Evolutionary conservation across 1,140 invertebrate species (phyloP).

Genomic region (Drosophila bocki): DNA sequence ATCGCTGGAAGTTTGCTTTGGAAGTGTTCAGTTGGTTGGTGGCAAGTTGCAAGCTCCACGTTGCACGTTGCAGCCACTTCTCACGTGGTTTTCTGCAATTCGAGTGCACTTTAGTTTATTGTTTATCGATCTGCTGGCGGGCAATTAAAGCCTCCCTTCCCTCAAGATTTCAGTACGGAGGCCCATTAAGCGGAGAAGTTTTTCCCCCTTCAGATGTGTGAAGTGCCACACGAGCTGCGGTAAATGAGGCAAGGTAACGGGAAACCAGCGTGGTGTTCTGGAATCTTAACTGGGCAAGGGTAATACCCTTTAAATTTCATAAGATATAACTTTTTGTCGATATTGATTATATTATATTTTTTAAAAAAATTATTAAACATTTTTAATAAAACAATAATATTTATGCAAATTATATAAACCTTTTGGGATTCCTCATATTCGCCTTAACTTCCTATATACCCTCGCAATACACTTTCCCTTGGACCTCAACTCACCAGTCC

Average conservation of each 20-base stretch:
- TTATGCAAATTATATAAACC: not conserved
- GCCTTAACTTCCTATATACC: not conserved
- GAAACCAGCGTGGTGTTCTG: not conserved
- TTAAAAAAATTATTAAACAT: too few relatives aligned
- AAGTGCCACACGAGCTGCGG: slow-evolving; percentile 42
- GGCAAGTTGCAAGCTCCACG: slow-evolving; percentile 7
- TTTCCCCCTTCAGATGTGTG: slow-evolving; percentile 41
- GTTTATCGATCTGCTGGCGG: slow-evolving; percentile 64
- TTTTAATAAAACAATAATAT: not conserved
- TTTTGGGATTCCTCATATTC: not conserved
- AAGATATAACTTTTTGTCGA: not conserved
- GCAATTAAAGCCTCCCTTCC: slow-evolving; percentile 42
- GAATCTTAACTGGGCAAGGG: too few relatives aligned
- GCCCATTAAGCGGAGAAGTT: slow-evolving; percentile 42
- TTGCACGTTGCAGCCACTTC: slow-evolving; percentile 42
- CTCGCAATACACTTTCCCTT: not conserved
- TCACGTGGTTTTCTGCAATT: slow-evolving; percentile 52
- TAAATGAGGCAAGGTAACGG: slow-evolving; percentile 20
- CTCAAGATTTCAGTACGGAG: slow-evolving; percentile 35
- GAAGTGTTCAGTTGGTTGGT: slow-evolving; percentile 2
- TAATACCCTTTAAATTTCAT: not conserved
- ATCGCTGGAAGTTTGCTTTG: slow-evolving; percentile 19
- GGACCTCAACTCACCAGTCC: not conserved
- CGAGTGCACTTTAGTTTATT: slow-evolving; percentile 63
- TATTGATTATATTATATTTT: too few relatives aligned